Conservation (phyloP, 2,888 invertebrate genomes). For the Geophilus truncorum region DNA sequence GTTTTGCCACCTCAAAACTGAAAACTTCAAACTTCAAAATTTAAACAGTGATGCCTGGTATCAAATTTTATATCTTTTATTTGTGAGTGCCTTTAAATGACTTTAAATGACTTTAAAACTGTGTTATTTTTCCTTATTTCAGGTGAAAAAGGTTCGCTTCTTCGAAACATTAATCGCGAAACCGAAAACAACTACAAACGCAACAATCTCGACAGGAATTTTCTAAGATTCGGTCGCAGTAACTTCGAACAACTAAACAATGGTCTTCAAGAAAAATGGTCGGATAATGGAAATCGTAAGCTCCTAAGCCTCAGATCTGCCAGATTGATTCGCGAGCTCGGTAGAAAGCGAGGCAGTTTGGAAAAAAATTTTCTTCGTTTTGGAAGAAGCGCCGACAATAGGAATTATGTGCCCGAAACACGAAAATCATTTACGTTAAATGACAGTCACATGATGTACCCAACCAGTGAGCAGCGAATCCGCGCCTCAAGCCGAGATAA, state of each 20-base stretch:
- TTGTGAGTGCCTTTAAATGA: no score
- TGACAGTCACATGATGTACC: background rate
- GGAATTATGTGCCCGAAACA: background rate
- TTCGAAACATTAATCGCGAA: no score
- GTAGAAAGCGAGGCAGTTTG: slow-evolving; percentile 2
- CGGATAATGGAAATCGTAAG: background rate
- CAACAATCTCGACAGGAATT: no score
- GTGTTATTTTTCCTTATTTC: no score
- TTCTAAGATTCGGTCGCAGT: background rate
- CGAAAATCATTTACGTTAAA: background rate
- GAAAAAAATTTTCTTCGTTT: slow-evolving; percentile 30
- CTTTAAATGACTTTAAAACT: no score
- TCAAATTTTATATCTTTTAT: no score
- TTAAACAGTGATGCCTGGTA: no score
- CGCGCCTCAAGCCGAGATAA: background rate
- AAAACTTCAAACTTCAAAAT: no score
- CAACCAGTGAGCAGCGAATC: background rate
- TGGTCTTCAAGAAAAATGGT: background rate
- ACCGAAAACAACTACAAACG: no score
- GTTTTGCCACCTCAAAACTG: no score
- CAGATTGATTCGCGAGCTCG: background rate
- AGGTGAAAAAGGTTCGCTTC: no score
- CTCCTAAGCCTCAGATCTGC: background rate
- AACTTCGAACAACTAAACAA: background rate
- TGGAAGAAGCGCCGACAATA: slow-evolving; percentile 31